A percentile compares a stretch with the other conserved stretches of the same genome.
phyloP scores from a whole-genome alignment of 2,113 vertebrate genomes.

The Diglossa brunneiventris region DNA sequence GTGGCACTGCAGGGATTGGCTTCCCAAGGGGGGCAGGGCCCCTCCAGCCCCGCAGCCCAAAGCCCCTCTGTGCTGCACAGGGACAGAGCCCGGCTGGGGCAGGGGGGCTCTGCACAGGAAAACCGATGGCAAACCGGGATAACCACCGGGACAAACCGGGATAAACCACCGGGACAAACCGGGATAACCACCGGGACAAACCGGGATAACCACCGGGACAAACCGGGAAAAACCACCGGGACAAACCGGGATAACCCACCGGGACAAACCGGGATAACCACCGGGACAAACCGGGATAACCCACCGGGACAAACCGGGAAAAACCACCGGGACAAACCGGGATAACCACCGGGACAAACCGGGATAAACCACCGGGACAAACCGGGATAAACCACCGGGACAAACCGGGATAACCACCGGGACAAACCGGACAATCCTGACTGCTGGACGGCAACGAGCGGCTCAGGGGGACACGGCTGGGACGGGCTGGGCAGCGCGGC shows the following conservation, averaged over 20 bases:
- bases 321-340: neutral
- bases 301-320: neutral
- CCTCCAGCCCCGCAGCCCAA: neutral
- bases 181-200: neutral
- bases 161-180: neutral
- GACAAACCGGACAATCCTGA: neutral
- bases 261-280: neutral
- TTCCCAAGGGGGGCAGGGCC: rapidly evolving
- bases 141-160: neutral
- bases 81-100: neutral
- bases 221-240: too few species aligned
- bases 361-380: neutral
- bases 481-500: conserved; percentile 76
- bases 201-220: too few species aligned
- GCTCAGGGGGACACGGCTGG: conserved; percentile 67
- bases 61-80: neutral
- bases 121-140: neutral
- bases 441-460: conserved; percentile 62
- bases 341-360: neutral
- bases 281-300: neutral
- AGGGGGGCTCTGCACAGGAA: neutral
- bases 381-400: neutral
- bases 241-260: neutral
- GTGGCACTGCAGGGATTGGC: neutral
- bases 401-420: neutral